phyloP scores from a whole-genome alignment of 2,797 vertebrate species.

The Myotis myotis region DNA sequence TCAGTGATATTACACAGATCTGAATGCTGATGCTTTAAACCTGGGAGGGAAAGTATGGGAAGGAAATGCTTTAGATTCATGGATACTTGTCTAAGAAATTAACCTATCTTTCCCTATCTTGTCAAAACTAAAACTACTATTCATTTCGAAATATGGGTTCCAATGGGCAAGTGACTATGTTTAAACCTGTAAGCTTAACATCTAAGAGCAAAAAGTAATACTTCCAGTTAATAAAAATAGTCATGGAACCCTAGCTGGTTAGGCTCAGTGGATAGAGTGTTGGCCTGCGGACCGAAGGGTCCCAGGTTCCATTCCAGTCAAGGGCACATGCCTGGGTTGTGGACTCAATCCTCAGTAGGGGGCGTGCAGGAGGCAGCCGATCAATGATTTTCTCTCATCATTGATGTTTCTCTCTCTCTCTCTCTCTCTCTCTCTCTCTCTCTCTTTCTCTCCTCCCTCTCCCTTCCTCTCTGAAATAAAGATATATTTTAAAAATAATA shows the following conservation, averaged over 20 bases:
- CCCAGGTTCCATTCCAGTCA: too few species aligned
- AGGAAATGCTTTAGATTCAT: background rate
- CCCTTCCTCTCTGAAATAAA: too few species aligned
- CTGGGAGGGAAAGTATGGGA: background rate
- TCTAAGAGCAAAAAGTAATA: background rate
- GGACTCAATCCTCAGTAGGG: too few species aligned
- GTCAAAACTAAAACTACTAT: slow-evolving; percentile 23
- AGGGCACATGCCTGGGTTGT: too few species aligned
- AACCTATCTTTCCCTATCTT: background rate
- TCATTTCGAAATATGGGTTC: slow-evolving; percentile 17
- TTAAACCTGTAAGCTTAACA: slow-evolving; percentile 51
- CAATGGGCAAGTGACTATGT: background rate
- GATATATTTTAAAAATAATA: too few species aligned
- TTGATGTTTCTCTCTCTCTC: too few species aligned
- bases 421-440: too few species aligned
- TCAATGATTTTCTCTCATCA: too few species aligned
- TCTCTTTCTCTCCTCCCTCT: too few species aligned
- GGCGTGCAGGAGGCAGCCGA: too few species aligned
- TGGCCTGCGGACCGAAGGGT: too few species aligned
- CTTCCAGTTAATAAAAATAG: background rate
- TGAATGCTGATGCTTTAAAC: slow-evolving; percentile 21
- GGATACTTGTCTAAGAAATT: slow-evolving; percentile 27
- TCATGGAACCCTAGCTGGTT: background rate
- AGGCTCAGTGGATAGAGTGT: too few species aligned
- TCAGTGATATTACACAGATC: background rate